These are phyloP conservation scores for Drosophila cognata DNA, from an alignment of 2,888 invertebrate species.

Conservation along the genomic window DNA sequence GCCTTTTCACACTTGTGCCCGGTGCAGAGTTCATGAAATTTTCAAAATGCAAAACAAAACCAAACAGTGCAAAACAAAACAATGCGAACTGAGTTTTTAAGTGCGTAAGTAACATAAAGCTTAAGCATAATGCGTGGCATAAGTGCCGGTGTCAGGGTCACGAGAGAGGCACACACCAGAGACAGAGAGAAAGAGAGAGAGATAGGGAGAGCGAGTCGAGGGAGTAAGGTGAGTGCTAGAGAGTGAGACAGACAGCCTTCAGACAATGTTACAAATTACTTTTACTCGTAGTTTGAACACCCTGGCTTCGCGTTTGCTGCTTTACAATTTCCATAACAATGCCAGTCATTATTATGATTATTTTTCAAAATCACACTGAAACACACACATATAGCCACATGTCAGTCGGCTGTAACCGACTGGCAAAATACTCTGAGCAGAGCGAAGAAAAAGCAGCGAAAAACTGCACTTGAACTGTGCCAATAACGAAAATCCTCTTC, in stretches of 20 bases:
- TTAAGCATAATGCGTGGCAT: slow-evolving; percentile 72
- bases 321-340: slow-evolving; percentile 72
- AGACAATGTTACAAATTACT: slow-evolving; percentile 60
- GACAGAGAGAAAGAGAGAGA: background rate
- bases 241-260: slow-evolving; percentile 9
- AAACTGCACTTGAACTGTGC: background rate
- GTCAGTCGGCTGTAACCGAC: background rate
- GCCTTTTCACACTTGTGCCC: slow-evolving; percentile 55
- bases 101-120: slow-evolving; percentile 66
- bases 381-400: background rate
- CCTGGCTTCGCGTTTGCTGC: slow-evolving; percentile 36
- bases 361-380: slow-evolving; percentile 73
- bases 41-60: slow-evolving; percentile 52
- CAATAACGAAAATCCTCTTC: background rate
- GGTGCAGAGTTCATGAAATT: slow-evolving; percentile 69
- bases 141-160: slow-evolving; percentile 64
- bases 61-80: slow-evolving; percentile 52
- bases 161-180: background rate
- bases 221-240: background rate
- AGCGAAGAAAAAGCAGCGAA: background rate
- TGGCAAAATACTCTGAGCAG: background rate
- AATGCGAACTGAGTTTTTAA: slow-evolving; percentile 45
- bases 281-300: slow-evolving; percentile 53
- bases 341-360: slow-evolving; percentile 77
- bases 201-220: background rate